Evolutionary conservation across 2,888 invertebrate species (phyloP).

Genomic region (Beris morrisii): DNA sequence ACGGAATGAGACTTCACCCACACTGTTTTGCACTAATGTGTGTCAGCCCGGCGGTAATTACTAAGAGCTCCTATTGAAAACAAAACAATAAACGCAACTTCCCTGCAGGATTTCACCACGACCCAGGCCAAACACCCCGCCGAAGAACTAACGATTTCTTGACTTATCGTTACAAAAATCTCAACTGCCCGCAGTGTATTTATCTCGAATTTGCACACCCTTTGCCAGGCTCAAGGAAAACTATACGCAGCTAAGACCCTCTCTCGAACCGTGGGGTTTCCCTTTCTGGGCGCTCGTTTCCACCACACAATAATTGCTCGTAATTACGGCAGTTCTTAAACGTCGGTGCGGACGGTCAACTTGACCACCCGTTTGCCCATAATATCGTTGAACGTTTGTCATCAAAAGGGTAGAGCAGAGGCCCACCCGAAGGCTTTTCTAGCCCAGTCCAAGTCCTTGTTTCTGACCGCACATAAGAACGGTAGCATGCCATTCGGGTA

Average conservation of each 20-base stretch:
- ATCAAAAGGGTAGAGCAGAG: constrained; percentile 3
- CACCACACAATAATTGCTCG: constrained; percentile 34
- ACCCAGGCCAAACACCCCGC: constrained; percentile 4
- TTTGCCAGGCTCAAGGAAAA: constrained; percentile 19
- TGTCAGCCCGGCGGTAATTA: constrained; percentile 28
- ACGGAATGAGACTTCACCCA: too few species aligned
- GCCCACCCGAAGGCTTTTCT: constrained; percentile 1
- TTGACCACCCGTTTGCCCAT: constrained; percentile 19
- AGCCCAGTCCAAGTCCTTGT: too few species aligned
- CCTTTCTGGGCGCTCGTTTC: constrained; percentile 15
- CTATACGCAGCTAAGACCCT: constrained; percentile 7
- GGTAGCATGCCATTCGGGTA: constrained; percentile 36
- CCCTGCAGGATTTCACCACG: constrained; percentile 20
- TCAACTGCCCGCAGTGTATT: constrained; percentile 36
- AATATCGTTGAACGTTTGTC: constrained; percentile 30
- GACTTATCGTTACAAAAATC: constrained; percentile 32
- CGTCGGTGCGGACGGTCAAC: constrained; percentile 30
- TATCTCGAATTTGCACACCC: constrained; percentile 39
- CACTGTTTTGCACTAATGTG: neutral
- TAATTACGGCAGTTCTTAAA: constrained; percentile 38
- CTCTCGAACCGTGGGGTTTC: constrained; percentile 24
- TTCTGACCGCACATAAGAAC: neutral
- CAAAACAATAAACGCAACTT: constrained; percentile 29
- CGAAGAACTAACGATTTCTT: constrained; percentile 25
- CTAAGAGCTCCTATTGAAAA: constrained; percentile 28